Evolutionary conservation across 1,140 invertebrate species (phyloP), one percentile per base, ranked within the genome.

Genomic region (Pseudomyrmex dendroicus): DNA sequence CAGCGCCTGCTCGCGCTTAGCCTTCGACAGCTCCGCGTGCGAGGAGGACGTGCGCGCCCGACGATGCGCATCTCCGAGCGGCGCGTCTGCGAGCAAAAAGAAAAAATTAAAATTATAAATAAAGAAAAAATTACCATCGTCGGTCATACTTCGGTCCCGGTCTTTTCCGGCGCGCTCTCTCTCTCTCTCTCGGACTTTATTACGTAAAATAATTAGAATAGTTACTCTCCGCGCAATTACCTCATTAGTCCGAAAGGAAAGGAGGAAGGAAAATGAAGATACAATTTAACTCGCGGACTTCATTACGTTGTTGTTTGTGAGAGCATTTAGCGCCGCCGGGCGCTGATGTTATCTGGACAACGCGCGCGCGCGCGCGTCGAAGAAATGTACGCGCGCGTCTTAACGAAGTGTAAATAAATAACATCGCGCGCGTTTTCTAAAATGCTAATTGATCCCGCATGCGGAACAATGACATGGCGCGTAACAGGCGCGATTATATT

Each of bases 21-120:
- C 90, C 35, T 93, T 93, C 1, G 89, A 91, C 9, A 87, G 74
- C 44, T 92, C 92, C 1, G 89, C 74, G 3, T 90, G 91, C 9
- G 88, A 70, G 5, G 88, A 70, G 8, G 86, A 87, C 84, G 86
- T 83, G 8, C 89, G 90, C 13, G 83, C 87, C 73, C 92, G 89
- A 56, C 91, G 91, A 22, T 86, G 66, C 35, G 35, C 35, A 50
- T 90, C 90, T 15, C 59, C 61, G 25, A 61, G 70, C 63, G 84
- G 57, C 10, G 86, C 52, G 9, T 84, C 88, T 89, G 88, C 2
- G 35, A 89, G 52, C 66, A 86, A 57, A 73, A 12, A 73, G 2
- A 12, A 57, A 48, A 35, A 35, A 35, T 35, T 5, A 35, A 35
- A 35, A 35, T 35, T 5, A 35, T n/a, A n/a, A n/a, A n/a, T n/a